Base-by-base conservation (phyloP, 2,113 vertebrate genomes). In the Aspiorhynchus laticeps region DNA sequence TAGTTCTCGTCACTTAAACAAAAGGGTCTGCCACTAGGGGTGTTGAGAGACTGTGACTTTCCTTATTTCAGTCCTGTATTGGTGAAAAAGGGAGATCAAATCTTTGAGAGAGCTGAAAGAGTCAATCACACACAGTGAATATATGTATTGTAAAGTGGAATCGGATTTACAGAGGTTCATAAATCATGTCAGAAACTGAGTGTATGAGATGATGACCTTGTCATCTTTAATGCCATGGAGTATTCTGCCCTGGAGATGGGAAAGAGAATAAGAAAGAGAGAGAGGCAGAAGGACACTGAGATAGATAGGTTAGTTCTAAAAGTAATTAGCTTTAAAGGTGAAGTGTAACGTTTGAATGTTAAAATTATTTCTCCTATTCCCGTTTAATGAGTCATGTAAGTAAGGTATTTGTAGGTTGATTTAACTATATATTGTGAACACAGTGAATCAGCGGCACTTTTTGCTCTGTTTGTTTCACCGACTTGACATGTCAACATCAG, bases 151-250 rank as follows among this genome's bases (percentile, higher is more conserved):
- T 89, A 88, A 88, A 77, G 59, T 83, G 84, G 53, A 74, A 53
- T 51, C 67, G 48, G 80, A 78, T 71, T 12, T 80, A 83, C 82
- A 67, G 82, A 75, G 85, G 56, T 83, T 53, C 88, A 91, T 91
- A 88, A 91, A 89, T 91, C 90, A 91, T 89, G 53, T 80, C 78
- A 24, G 56, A 3, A 28, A 86, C 86, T 83, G 73, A 89, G 56
- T 85, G 87, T 85, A 73, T 80, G 53, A 85, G 88, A 89, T 85
- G 90, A 91, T 91, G 88, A 91, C 88, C 90, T 91, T 91, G 90
- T 89, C 87, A 91, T 85, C 85, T 88, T 90, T 88, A 76, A 87
- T 89, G 90, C 90, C 86, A 85, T 79, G 79, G 56, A 77, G 51
- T 85, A 77, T 80, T 79, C 59, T 80, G 85, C 73, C 78, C 73